Base-by-base conservation (phyloP, 2,113 vertebrate genomes). In the Anolis sagrei region DNA sequence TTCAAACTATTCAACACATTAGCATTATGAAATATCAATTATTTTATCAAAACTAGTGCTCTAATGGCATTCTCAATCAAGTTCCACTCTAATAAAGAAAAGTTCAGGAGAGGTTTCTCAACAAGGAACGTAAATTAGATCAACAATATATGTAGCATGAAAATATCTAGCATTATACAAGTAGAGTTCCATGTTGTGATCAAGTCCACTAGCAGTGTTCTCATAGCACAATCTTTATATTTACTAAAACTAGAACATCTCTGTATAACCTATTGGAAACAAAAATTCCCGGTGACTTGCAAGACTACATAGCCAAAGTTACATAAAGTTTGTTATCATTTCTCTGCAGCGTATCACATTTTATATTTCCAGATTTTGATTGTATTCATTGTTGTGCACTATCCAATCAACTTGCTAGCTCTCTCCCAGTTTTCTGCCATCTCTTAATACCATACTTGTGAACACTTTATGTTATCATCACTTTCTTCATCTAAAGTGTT, bases 311-410 rank as follows among this genome's bases (percentile, higher is more conserved):
- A 69, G 34, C 6, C 49, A 29, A 81, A 27, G 64, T 48, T n/a
- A 69, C 39, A 51, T 58, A 32, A 82, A 72, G 25, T 82, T 58
- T 82, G 54, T 82, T 70, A 72, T 54, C 54, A 70, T 44, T 58
- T 58, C 39, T 44, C 29, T n/a, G 44, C 32, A 49, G 11, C 21
- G 13, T 32, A 61, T 18, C 78, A 48, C 19, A 80, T 80, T 14
- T 79, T 39, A 27, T 61, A 80, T 80, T n/a, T 44, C 66, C 16
- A 80, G 4, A 66, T 80, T 80, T 48, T 36, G 27, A 64, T 66
- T 66, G 68, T 29, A 32, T 80, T 29, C 36, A 3, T 27, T 39
- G 4, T 80, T 18, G 5, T 66, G 39, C 32, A 49, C 48, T 68
- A 68, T n/a, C 14, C 64, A 61, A 69, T 69, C 19, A 10, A 3